These are phyloP conservation scores for Eupeodes luniger DNA, from an alignment of 2,888 invertebrate genomes.

Conservation along the genomic window DNA sequence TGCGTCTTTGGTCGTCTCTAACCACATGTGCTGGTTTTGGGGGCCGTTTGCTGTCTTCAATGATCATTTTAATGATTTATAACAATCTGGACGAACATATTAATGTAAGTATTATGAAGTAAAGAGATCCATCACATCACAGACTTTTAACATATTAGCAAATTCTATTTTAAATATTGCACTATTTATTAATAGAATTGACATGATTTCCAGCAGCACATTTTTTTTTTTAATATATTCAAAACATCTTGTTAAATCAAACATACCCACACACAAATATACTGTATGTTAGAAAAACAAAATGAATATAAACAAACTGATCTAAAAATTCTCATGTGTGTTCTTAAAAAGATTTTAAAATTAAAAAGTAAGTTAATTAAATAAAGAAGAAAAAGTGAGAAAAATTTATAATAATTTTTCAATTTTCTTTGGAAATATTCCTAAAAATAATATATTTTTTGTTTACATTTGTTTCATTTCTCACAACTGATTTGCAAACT, in stretches of 20 bases:
- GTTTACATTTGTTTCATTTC: neutral
- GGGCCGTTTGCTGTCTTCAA: constrained; percentile 47
- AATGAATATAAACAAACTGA: neutral
- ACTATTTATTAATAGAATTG: constrained; percentile 75
- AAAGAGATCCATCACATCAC: constrained; percentile 5
- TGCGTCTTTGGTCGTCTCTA: constrained; percentile 5
- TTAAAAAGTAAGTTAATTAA: constrained; percentile 12
- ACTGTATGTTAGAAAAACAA: constrained; percentile 40
- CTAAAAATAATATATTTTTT: neutral
- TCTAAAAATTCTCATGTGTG: constrained; percentile 54
- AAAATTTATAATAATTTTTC: neutral
- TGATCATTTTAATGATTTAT: constrained; percentile 59
- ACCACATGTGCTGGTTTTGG: constrained; percentile 58
- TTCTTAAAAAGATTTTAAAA: constrained; percentile 37
- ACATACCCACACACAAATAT: constrained; percentile 9
- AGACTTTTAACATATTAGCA: neutral
- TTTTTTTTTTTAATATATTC: constrained; percentile 46
- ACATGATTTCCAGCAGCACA: constrained; percentile 74
- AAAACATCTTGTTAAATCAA: constrained; percentile 58
- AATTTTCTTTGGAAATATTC: constrained; percentile 6
- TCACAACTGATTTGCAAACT: constrained; percentile 8
- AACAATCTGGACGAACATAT: constrained; percentile 22
- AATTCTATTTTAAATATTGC: constrained; percentile 41
- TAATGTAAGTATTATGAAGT: neutral
- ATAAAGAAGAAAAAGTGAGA: constrained; percentile 5